Percentiles rank a stretch among this genome's conserved stretches.
phyloP scores from a whole-genome alignment of 2,888 invertebrate species.

The Scaptomyza tumidula region DNA sequence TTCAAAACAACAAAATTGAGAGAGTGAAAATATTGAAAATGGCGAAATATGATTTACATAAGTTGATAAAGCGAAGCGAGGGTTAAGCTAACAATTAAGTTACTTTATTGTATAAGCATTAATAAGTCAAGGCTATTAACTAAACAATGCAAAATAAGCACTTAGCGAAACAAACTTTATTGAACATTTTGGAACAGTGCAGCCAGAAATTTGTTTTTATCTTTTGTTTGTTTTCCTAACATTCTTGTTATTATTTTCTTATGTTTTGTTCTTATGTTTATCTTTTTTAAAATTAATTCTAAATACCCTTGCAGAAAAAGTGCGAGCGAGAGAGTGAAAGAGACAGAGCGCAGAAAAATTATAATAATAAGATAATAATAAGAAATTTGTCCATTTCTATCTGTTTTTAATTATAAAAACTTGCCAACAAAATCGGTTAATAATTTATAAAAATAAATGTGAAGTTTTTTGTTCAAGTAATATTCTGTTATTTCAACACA shows the following conservation, averaged over 20 bases:
- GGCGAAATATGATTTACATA: background rate
- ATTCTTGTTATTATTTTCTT: background rate
- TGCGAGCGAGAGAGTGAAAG: background rate
- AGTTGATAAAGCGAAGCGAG: slow-evolving; percentile 13
- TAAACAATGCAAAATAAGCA: background rate
- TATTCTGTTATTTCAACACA: background rate
- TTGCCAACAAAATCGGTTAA: background rate
- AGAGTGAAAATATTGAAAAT: background rate
- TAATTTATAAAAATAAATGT: background rate
- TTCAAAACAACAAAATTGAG: background rate
- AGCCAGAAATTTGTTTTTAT: slow-evolving; percentile 4
- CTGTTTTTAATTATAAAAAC: background rate
- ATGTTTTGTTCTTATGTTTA: background rate
- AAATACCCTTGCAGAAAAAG: slow-evolving; percentile 21
- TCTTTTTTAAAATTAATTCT: background rate
- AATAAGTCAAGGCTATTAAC: slow-evolving; percentile 21
- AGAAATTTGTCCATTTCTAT: background rate
- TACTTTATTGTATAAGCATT: slow-evolving; percentile 25
- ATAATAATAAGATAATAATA: background rate
- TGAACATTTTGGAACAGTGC: slow-evolving; percentile 6
- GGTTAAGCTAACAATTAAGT: slow-evolving; percentile 36
- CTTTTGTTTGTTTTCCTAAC: background rate
- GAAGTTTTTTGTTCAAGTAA: too few species aligned
- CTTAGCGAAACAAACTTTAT: slow-evolving; percentile 3
- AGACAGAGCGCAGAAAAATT: background rate